Conservation (phyloP, 92 coral and sea anemone species). For the Siderastrea siderea region DNA sequence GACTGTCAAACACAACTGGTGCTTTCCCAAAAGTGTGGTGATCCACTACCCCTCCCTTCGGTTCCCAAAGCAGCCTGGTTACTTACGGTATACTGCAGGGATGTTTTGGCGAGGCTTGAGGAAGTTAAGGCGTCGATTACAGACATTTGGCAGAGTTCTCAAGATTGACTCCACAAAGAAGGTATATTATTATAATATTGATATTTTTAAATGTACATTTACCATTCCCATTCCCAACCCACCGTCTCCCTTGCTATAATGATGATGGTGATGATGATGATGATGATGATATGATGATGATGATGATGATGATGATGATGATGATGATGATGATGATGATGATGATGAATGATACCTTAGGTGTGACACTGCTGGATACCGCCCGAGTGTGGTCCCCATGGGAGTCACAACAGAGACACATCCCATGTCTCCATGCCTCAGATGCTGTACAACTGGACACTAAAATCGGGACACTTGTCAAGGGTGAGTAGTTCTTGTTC, state of each 20-base stretch:
- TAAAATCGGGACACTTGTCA: constrained; percentile 53
- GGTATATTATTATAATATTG: constrained; percentile 12
- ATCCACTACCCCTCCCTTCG: constrained; percentile 43
- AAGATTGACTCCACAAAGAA: constrained; percentile 72
- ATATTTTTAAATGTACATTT: background rate
- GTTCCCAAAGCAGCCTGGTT: constrained; percentile 64
- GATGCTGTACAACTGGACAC: constrained; percentile 70
- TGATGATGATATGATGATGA: too few relatives aligned
- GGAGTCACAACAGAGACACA: constrained; percentile 60
- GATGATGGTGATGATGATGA: constrained; percentile 66
- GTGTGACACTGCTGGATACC: constrained; percentile 70
- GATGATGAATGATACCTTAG: constrained; percentile 59
- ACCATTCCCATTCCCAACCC: background rate
- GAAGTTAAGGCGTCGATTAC: constrained; percentile 61
- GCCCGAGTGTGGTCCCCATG: constrained; percentile 67
- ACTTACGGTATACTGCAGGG: constrained; percentile 56
- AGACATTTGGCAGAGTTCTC: constrained; percentile 37
- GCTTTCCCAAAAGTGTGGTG: background rate
- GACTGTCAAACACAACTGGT: constrained; percentile 54
- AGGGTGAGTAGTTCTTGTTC: constrained; percentile 43
- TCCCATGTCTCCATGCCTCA: constrained; percentile 77
- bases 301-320: too few relatives aligned
- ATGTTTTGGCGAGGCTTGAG: constrained; percentile 57
- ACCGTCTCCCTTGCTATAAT: constrained; percentile 35
- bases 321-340: constrained; percentile 45